A percentile compares a stretch with the other conserved stretches of the same genome.
Evolutionary conservation across 2,797 vertebrate genomes (phyloP).

Genomic region (Intellagama lesueurii): DNA sequence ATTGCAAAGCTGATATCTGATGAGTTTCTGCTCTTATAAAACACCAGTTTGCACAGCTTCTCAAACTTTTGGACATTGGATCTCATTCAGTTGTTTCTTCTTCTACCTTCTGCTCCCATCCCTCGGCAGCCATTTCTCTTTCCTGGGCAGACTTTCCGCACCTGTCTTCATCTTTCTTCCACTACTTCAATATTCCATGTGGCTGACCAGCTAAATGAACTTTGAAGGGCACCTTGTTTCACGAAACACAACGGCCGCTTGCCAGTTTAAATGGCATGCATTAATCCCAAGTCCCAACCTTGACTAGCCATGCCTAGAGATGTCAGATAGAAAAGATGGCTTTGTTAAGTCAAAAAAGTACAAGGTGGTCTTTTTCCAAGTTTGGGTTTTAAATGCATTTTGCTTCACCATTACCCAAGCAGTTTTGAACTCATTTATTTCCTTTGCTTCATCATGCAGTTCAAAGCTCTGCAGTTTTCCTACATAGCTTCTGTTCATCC

Average conservation of each 20-base stretch:
- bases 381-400: background rate
- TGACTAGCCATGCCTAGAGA: background rate
- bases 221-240: background rate
- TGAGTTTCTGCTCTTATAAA: background rate
- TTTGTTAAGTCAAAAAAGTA: background rate
- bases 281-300: background rate
- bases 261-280: background rate
- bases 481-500: background rate
- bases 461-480: background rate
- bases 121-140: background rate
- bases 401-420: background rate
- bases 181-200: background rate
- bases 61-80: background rate
- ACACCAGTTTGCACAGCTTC: background rate
- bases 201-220: constrained; percentile 4
- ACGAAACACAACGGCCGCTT: background rate
- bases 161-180: background rate
- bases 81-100: too few relatives aligned
- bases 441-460: background rate
- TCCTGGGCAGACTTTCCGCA: background rate
- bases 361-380: background rate
- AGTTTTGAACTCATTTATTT: background rate
- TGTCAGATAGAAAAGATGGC: background rate
- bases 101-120: background rate
- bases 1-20: too few relatives aligned